Base-by-base conservation (phyloP, 35 echinoderm and acorn worm species). In the Heliocidaris erythrogramma region DNA sequence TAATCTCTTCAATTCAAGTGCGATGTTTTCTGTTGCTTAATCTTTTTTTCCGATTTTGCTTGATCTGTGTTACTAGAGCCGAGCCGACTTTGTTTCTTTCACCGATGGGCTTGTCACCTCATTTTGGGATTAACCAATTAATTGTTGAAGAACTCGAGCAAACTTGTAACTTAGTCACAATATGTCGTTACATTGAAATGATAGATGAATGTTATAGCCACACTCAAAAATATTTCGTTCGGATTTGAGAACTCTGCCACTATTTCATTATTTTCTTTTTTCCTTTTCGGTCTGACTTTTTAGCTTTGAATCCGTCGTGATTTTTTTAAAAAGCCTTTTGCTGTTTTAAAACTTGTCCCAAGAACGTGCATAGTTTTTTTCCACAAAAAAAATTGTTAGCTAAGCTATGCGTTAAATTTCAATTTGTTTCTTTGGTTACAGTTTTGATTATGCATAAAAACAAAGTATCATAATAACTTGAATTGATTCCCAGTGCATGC, bases 1-100 rank as follows among this genome's bases (percentile, higher is more conserved):
- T 59, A 59, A 92, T 49, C 91, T 92, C 48, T 21, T 31, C 47
- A 53, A 14, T 92, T 92, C 49, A 92, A 56, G 49, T 59, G 48
- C 48, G 31, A 10, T 59, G 59, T 92, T 92, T 92, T 92, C 49
- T 59, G 6, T 30, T 89, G 87, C 47, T 32, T 32, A 89, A 89
- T 47, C 17, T 24, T 31, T 89, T 89, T 31, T 89, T 89, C 87
- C 47, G 87, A 89, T 42, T 89, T 89, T 48, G 32, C 31, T 42
- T 42, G 87, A 42, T 89, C 47, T 48, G 18, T 32, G 17, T 89
- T 31, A 48, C 16, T 89, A 32, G 91, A 92, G 14, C 31, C 50
- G 91, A 92, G 14, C 31, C 50, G 31, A 56, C 5, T 50, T 32
- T 59, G 47, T 92, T 50, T 13, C 47, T n/a, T 17, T 48, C 29